Evolutionary conservation across 2,888 invertebrate species (phyloP).

Genomic region (Erebia aethiops): DNA sequence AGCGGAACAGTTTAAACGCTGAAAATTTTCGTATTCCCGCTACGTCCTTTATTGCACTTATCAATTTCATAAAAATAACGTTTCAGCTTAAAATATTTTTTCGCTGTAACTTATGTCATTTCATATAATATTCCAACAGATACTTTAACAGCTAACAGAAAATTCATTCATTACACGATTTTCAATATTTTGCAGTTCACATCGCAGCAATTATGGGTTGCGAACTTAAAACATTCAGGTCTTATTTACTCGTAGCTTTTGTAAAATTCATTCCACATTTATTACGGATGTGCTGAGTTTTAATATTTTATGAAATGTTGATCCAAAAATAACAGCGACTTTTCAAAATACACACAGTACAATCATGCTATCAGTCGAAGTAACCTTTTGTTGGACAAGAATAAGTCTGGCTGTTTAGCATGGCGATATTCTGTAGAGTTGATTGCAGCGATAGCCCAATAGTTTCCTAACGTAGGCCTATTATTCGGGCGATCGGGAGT

Average conservation of each 20-base stretch:
- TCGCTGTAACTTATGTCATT: conserved; percentile 1
- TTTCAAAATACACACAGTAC: background rate
- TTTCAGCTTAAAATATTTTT: background rate
- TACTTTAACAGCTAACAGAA: background rate
- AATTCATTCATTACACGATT: conserved; percentile 11
- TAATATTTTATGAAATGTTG: background rate
- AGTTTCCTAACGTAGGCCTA: too few relatives aligned
- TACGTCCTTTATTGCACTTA: conserved; percentile 16
- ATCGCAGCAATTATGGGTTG: conserved; percentile 12
- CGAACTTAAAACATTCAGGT: conserved; percentile 19
- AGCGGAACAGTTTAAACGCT: conserved; percentile 30
- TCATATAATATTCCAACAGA: background rate
- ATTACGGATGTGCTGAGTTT: background rate
- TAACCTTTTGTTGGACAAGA: background rate
- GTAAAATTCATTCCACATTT: conserved; percentile 15
- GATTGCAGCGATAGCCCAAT: too few relatives aligned
- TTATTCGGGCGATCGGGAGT: too few relatives aligned
- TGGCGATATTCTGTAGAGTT: too few relatives aligned
- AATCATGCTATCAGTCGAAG: background rate
- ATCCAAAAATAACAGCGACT: background rate
- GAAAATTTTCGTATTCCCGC: conserved; percentile 26
- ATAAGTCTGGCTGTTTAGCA: background rate
- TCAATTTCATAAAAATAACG: conserved; percentile 2
- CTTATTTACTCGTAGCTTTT: conserved; percentile 13
- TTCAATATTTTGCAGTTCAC: conserved; percentile 16